Evolutionary conservation across 2,113 vertebrate genomes (phyloP).

Genomic region (Melozone crissalis): DNA sequence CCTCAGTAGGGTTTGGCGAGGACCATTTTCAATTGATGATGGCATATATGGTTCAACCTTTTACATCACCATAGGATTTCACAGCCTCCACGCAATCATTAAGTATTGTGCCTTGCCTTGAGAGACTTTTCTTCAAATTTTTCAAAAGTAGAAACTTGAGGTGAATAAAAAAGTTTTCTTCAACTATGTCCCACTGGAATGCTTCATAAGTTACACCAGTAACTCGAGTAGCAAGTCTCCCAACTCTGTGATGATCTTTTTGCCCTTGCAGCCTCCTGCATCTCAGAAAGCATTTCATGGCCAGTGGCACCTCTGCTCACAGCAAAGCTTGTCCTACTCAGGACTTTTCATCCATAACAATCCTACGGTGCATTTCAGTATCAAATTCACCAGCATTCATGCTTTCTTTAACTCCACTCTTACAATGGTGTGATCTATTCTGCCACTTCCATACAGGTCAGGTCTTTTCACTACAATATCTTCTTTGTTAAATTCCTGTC

Average conservation of each 20-base stretch:
- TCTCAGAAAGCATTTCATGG: neutral
- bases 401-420: neutral
- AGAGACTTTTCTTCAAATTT: neutral
- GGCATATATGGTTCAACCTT: neutral
- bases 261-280: neutral
- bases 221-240: neutral
- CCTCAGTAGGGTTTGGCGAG: neutral
- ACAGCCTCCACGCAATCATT: neutral
- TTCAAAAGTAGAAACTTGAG: neutral
- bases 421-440: neutral
- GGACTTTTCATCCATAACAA: neutral
- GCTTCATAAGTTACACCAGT: neutral
- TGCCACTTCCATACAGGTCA: neutral
- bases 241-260: neutral
- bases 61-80: neutral
- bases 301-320: neutral
- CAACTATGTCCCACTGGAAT: neutral
- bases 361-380: neutral
- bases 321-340: neutral
- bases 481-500: neutral
- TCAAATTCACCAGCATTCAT: neutral
- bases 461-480: neutral
- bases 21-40: neutral
- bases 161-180: neutral
- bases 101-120: neutral